Base-by-base conservation (phyloP, 2,113 vertebrate species). In the Esox niger region DNA sequence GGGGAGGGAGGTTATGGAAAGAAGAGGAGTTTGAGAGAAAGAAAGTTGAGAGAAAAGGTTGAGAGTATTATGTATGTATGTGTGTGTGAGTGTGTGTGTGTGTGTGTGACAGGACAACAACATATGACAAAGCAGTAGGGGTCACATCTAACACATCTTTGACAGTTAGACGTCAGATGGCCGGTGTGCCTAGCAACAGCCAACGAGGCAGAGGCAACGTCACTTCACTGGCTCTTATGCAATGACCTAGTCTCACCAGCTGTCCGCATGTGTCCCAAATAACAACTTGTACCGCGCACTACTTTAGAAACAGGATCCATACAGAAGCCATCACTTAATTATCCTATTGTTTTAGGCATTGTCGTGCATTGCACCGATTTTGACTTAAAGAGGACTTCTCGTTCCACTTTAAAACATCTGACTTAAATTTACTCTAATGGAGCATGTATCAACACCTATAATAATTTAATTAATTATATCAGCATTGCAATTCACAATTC, bases 101-200 rank as follows among this genome's bases (percentile, higher is more conserved):
- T 33, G 30, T 60, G 8, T 60, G 20, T 60, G 10, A 32, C 29
- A 30, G 58, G 17, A 31, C 32, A 31, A 33, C 21, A 31, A 15
- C 21, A 33, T 49, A 49, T 49, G 47, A 49, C 2, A 59, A 30
- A 27, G 31, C 56, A 59, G 25, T 31, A 30, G 56, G 25, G 56
- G 56, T 59, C 56, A 31, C 26, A 29, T 30, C 56, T 30, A 59
- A 30, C 56, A 59, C 27, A 30, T 30, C 56, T 59, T 30, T 59
- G 31, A 30, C 56, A 20, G 11, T 59, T 15, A 29, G 56, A 27
- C 11, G 56, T 26, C 27, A 59, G 56, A 31, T 27, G 13, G 56
- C 29, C 31, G 56, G 56, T 59, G 29, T 59, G 27, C 56, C 27
- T 59, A 27, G 56, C 25, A 55, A 55, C 52, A 55, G 52, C 52